Base-by-base conservation (phyloP, 2,888 invertebrate genomes). In the Hirtodrosophila trivittata region DNA sequence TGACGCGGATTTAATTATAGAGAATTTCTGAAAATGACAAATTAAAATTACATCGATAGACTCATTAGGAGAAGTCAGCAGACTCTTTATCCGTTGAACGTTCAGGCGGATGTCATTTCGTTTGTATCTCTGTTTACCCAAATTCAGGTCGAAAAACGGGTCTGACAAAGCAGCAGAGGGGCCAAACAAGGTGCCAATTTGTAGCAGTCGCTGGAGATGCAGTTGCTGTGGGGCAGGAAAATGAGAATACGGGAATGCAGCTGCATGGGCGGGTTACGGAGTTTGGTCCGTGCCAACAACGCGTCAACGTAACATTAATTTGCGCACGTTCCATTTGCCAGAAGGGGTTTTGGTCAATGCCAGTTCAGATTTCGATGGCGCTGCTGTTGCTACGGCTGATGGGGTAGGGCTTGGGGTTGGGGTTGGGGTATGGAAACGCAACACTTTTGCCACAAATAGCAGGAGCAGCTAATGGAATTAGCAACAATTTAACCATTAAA, bases 401-500 rank as follows among this genome's bases (percentile, higher is more conserved):
- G 57, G 13, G 21, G 46, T 42, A 38, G 33, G 39, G 26, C 37
- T 51, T 41, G 47, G 37, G 41, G 30, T 38, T 49, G 41, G 12
- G 43, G 42, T 2, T 63, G 57, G 7, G 64, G 51, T 59, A 60
- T 74, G n/a, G n/a, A n/a, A n/a, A n/a, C n/a, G 78, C 75, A 84
- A 75, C 77, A 81, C 82, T 82, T 68, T 77, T 70, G 78, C 74
- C 76, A 72, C 83, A 82, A 82, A 66, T 51, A 62, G 49, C 42
- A 66, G 18, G 46, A 58, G 56, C 66, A 55, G 68, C 77, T 77
- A 86, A 86, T 83, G 82, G 80, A 83, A 83, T 83, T 83, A 86
- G 83, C 83, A 86, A 86, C 83, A 86, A 86, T 86, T 86, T 83
- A 83, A 86, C 73, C 83, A 86, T 86, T 86, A 83, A 83, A 80